Percentiles rank a stretch among this genome's conserved stretches.
Conservation (phyloP, 2,797 vertebrate genomes). For the Galaxias olidus region DNA sequence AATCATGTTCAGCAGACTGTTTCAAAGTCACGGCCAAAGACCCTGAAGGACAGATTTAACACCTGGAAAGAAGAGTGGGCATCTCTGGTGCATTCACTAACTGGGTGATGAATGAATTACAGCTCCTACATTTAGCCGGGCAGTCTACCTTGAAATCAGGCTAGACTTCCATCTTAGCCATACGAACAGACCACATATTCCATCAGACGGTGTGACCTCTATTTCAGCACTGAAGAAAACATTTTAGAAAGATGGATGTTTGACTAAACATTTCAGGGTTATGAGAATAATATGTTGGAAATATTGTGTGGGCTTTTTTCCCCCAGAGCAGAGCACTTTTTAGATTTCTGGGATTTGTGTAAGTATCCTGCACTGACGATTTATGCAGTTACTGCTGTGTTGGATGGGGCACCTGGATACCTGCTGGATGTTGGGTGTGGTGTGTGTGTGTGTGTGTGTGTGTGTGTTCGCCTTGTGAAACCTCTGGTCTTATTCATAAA, state of each 20-base stretch:
- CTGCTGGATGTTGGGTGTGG: no score
- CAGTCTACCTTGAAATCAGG: slow-evolving; percentile 81
- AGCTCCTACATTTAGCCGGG: slow-evolving; percentile 73
- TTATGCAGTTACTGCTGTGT: slow-evolving; percentile 11
- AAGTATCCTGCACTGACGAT: slow-evolving; percentile 26
- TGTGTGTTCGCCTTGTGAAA: no score
- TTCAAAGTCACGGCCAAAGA: slow-evolving; percentile 71
- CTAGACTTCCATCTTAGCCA: slow-evolving; percentile 64
- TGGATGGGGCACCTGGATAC: neutral
- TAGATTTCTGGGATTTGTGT: slow-evolving; percentile 47
- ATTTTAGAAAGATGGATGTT: slow-evolving; percentile 59
- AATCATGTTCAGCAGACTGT: slow-evolving; percentile 62
- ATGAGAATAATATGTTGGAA: slow-evolving; percentile 52
- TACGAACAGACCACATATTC: slow-evolving; percentile 58
- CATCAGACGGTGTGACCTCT: slow-evolving; percentile 63
- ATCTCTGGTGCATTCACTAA: slow-evolving; percentile 72
- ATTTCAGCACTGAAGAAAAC: slow-evolving; percentile 56
- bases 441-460: no score
- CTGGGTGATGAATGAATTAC: slow-evolving; percentile 80
- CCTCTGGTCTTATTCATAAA: no score
- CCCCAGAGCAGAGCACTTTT: slow-evolving; percentile 3
- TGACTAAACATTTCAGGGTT: slow-evolving; percentile 62
- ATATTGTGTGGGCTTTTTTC: slow-evolving; percentile 39
- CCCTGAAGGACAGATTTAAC: slow-evolving; percentile 77
- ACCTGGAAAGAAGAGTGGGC: slow-evolving; percentile 72